Evolutionary conservation across 1,140 invertebrate genomes (phyloP).

Genomic region (Zaprionus africanus): DNA sequence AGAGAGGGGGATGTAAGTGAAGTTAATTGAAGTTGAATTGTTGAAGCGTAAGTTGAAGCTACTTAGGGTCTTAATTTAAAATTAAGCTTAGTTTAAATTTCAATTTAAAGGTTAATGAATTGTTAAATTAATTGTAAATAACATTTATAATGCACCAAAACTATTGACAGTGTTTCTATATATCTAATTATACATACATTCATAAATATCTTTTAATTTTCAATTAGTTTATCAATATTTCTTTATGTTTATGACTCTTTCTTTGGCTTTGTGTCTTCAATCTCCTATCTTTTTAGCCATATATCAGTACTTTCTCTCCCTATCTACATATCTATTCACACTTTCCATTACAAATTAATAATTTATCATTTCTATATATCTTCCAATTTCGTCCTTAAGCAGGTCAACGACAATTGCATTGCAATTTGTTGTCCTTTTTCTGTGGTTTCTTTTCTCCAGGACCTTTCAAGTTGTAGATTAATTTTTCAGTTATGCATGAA

Average conservation of each 20-base stretch:
- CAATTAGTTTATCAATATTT: no score
- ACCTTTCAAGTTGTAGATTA: conserved; percentile 20
- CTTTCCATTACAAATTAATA: background rate
- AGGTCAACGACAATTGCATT: background rate
- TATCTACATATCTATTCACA: background rate
- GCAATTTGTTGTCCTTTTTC: conserved; percentile 30
- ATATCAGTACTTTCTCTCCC: no score
- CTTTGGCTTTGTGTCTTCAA: no score
- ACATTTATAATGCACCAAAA: no score
- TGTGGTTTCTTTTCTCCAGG: conserved; percentile 14
- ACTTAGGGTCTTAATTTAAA: background rate
- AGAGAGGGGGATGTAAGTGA: background rate
- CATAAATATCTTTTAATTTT: no score
- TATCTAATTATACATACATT: no score
- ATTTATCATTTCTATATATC: background rate
- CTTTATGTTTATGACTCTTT: no score
- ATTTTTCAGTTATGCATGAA: conserved; percentile 24
- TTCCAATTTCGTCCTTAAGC: background rate
- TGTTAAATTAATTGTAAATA: no score
- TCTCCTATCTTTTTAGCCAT: background rate
- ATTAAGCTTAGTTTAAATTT: no score
- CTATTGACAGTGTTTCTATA: no score
- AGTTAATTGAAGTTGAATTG: background rate
- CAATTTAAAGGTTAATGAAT: no score
- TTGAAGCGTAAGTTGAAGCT: background rate